phyloP scores from a whole-genome alignment of 1,140 invertebrate species.

The Drosophila rufa region DNA sequence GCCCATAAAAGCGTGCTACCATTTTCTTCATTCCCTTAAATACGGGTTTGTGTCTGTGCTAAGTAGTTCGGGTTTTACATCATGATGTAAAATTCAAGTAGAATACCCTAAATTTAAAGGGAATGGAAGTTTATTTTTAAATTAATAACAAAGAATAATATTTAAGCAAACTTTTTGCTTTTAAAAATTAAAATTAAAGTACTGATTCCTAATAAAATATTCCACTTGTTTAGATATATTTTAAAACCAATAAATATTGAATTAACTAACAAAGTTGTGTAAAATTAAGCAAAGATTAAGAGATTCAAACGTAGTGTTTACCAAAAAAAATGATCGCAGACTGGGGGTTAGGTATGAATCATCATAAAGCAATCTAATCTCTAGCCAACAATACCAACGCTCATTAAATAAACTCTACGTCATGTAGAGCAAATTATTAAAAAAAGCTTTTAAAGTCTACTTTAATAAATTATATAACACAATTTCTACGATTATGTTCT shows the following conservation, averaged over 20 bases:
- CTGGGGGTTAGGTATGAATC: neutral
- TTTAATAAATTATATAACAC: no score
- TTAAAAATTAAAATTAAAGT: no score
- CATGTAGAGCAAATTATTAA: neutral
- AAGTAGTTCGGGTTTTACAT: neutral
- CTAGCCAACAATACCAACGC: neutral
- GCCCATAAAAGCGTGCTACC: conserved; percentile 12
- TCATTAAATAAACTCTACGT: neutral
- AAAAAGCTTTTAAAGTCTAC: neutral
- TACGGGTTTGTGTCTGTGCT: conserved; percentile 16
- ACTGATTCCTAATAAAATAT: no score
- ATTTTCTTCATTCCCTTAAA: neutral
- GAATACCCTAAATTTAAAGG: neutral
- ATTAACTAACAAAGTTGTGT: neutral
- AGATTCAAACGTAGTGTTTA: no score
- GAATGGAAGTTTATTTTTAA: neutral
- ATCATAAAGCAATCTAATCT: conserved; percentile 10
- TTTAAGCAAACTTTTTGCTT: neutral
- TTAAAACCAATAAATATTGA: neutral
- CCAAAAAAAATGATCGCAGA: neutral
- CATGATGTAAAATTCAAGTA: neutral
- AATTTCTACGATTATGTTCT: no score
- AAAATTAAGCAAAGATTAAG: neutral
- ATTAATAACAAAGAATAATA: neutral
- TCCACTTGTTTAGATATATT: neutral